A percentile compares a stretch with the other conserved stretches of the same genome.
phyloP scores from a whole-genome alignment of 2,888 invertebrate species.

The Labia minor region DNA sequence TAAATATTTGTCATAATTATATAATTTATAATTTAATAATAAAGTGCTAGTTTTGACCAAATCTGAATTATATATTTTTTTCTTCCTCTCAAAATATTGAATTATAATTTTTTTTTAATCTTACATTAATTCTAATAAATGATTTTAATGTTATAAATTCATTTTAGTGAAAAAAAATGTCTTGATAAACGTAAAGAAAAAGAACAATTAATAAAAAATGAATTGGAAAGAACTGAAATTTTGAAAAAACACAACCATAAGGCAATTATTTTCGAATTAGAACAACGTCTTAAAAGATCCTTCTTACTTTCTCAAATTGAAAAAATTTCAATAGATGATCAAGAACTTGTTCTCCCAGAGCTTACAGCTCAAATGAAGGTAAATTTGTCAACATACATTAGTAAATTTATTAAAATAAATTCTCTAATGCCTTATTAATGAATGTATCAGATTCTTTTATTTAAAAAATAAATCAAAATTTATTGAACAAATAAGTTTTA shows the following conservation, averaged over 20 bases:
- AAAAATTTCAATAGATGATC: background rate
- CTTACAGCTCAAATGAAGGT: background rate
- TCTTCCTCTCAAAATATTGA: too few relatives aligned
- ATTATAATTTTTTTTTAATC: too few relatives aligned
- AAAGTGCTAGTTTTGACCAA: too few relatives aligned
- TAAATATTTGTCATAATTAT: background rate
- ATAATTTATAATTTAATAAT: background rate
- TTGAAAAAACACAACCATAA: background rate
- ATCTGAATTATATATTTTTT: too few relatives aligned
- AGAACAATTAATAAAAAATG: background rate
- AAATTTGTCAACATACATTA: too few relatives aligned
- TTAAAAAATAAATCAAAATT: too few relatives aligned
- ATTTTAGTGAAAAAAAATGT: background rate
- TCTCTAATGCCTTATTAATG: too few relatives aligned
- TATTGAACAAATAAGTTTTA: too few relatives aligned
- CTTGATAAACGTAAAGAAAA: background rate
- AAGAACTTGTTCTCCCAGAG: background rate
- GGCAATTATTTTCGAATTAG: background rate
- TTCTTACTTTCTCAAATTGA: background rate
- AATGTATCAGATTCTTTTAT: too few relatives aligned
- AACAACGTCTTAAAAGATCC: background rate
- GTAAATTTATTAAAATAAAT: too few relatives aligned
- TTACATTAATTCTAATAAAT: background rate
- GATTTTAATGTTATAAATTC: background rate
- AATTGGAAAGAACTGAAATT: background rate